Evolutionary conservation across 2,888 invertebrate species (phyloP), one percentile per base, ranked within the genome.

Genomic region (Seira ritae): DNA sequence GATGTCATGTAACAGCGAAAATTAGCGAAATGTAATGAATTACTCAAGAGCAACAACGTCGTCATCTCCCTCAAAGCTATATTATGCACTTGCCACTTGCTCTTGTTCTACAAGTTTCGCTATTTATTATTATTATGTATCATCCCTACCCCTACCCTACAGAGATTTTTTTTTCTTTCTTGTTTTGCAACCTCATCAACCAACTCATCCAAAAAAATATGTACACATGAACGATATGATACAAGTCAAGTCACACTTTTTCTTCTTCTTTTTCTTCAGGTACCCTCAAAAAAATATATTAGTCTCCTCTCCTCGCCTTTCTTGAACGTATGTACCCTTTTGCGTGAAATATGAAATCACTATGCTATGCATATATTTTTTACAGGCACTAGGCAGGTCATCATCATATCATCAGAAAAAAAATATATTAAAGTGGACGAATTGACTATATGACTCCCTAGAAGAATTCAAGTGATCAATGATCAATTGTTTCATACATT

Each of bases 171-270:
- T 55, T 17, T 55, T 42, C 20, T 31, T 67, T 55, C 67, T 70
- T 78, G 37, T 23, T 80, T 80, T 80, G 80, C 80, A 73, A 73
- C 73, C 67, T 72, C n/a, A 22, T 55, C 69, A 55, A 55, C 55
- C 55, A 55, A 55, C 55, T 55, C 55, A 55, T 55, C 55, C 55
- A 55, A 55, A 55, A 55, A 55, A 55, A 55, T 42, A 12, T 8
- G 42, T n/a, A n/a, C n/a, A n/a, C n/a, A 31, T 31, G 2, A 31
- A 55, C 55, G 55, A 1, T 42, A 12, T 55, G 55, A 3, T 31
- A 15, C 55, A 12, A 55, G 3, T 1, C 55, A 17, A 55, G 55
- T 12, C 15, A 31, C 31, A 31, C 31, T 31, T 55, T 15, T 8
- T 55, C 3, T 17, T 8, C 12, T 55, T 55, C 55, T 8, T 55